phyloP scores from a whole-genome alignment of 2,888 invertebrate genomes.

The Clistopyga incitator region DNA sequence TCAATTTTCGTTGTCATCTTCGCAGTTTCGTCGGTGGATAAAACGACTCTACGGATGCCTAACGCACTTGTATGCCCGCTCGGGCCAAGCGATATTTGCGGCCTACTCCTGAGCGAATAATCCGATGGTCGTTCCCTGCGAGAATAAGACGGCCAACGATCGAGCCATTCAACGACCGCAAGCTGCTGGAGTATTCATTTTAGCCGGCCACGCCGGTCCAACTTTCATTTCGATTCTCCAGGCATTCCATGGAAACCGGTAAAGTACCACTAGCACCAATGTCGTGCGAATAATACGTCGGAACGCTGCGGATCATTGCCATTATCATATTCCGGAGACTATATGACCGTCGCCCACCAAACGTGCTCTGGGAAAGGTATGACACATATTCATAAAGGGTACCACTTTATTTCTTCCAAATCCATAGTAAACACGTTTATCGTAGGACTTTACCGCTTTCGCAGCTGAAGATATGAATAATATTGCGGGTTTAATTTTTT shows the following conservation, averaged over 20 bases:
- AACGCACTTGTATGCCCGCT: slow-evolving; percentile 23
- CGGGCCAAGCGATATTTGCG: slow-evolving; percentile 27
- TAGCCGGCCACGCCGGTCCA: background rate
- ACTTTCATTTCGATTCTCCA: slow-evolving; percentile 46
- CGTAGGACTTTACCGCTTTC: no score
- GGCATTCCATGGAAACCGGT: slow-evolving; percentile 35
- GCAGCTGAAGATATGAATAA: no score
- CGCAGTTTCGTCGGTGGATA: background rate
- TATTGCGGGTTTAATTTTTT: no score
- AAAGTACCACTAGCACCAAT: slow-evolving; percentile 3
- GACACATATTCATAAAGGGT: background rate
- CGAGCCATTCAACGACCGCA: background rate
- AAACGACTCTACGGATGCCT: slow-evolving; percentile 31
- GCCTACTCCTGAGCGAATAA: slow-evolving; percentile 46
- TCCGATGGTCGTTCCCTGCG: slow-evolving; percentile 27
- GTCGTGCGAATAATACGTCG: slow-evolving; percentile 37
- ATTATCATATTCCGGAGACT: slow-evolving; percentile 18
- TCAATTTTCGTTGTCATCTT: slow-evolving; percentile 72
- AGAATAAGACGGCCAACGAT: slow-evolving; percentile 47
- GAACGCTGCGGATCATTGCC: slow-evolving; percentile 27
- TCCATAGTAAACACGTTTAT: no score
- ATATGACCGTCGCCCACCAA: background rate
- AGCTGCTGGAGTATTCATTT: slow-evolving; percentile 43
- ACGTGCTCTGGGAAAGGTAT: background rate
- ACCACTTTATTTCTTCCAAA: no score